Conservation (phyloP, 2,888 invertebrate species). For the Nephrotoma appendiculata region DNA sequence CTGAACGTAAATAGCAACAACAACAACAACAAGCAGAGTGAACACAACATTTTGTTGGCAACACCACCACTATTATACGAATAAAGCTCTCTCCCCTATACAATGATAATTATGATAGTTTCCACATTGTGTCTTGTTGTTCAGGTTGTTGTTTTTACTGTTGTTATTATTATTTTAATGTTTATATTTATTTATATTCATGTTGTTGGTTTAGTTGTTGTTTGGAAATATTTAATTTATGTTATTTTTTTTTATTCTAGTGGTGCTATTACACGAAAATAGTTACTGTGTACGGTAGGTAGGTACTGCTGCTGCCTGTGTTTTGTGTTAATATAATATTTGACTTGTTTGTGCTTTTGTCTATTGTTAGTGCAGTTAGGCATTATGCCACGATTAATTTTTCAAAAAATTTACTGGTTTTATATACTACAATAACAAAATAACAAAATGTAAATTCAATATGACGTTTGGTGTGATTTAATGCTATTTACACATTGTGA, state of each 20-base stretch:
- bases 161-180: neutral
- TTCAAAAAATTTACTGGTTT: neutral
- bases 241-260: neutral
- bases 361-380: neutral
- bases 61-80: neutral
- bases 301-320: neutral
- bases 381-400: neutral
- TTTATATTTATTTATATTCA: neutral
- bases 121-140: neutral
- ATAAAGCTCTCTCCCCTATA: neutral
- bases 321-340: neutral
- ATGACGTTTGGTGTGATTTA: neutral
- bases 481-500: neutral
- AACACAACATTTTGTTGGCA: neutral
- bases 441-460: neutral
- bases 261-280: neutral
- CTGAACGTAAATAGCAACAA: neutral
- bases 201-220: neutral
- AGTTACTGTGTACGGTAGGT: neutral
- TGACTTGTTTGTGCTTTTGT: neutral
- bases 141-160: neutral
- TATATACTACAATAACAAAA: neutral
- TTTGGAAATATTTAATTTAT: neutral
- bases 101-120: neutral
- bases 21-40: neutral